Evolutionary conservation across 2,888 invertebrate species (phyloP).

Genomic region (Acleris holmiana): DNA sequence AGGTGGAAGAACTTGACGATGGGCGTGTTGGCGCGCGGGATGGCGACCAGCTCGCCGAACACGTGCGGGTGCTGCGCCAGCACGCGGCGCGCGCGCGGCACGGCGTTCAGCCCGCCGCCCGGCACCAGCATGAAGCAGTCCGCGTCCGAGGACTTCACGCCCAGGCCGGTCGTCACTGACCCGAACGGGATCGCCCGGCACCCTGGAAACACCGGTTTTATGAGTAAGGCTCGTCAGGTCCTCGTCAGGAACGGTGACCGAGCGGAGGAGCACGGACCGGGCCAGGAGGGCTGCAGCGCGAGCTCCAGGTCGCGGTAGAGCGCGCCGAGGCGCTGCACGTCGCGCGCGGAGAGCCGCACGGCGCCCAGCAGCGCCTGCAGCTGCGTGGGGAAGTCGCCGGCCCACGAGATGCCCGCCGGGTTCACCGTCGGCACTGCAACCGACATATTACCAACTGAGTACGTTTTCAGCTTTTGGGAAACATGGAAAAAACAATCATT

Average conservation of each 20-base stretch:
- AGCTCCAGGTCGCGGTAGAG: slow-evolving; percentile 75
- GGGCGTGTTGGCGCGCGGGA: slow-evolving; percentile 90
- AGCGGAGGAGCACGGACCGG: too few relatives aligned
- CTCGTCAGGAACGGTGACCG: too few relatives aligned
- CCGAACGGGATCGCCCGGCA: slow-evolving; percentile 86
- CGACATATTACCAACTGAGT: too few relatives aligned
- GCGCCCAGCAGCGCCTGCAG: slow-evolving; percentile 57
- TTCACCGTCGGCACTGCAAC: slow-evolving; percentile 52
- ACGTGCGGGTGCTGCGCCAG: slow-evolving; percentile 63
- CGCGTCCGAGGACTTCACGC: slow-evolving; percentile 88
- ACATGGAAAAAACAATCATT: too few relatives aligned
- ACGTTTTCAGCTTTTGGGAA: too few relatives aligned
- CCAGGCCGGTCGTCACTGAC: slow-evolving; percentile 89
- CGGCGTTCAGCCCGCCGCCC: slow-evolving; percentile 38
- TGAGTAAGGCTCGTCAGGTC: too few relatives aligned
- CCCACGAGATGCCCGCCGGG: slow-evolving; percentile 56
- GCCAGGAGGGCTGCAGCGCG: slow-evolving; percentile 65
- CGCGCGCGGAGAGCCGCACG: slow-evolving; percentile 67
- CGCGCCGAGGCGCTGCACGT: slow-evolving; percentile 55
- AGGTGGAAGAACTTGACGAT: slow-evolving; percentile 89
- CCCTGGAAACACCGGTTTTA: slow-evolving; percentile 60
- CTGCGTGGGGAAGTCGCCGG: slow-evolving; percentile 71
- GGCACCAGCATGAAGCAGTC: slow-evolving; percentile 87
- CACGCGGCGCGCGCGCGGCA: slow-evolving; percentile 57
- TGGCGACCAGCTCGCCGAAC: slow-evolving; percentile 85